These are phyloP conservation scores for Perizoma affinitatum DNA, from an alignment of 2,888 invertebrate genomes.

Conservation along the genomic window DNA sequence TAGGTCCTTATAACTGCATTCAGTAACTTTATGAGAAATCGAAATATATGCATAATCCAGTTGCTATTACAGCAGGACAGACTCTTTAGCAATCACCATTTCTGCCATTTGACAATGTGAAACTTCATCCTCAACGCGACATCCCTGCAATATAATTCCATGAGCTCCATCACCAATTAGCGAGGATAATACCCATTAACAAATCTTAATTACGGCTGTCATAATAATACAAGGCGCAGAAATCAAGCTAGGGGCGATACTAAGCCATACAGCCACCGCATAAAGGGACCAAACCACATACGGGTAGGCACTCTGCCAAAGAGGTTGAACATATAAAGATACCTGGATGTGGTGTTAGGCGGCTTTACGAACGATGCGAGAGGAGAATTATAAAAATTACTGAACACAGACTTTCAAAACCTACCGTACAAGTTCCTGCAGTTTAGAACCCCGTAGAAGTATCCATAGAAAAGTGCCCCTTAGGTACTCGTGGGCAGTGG, in stretches of 20 bases:
- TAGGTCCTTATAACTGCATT: neutral
- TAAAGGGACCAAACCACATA: conserved; percentile 30
- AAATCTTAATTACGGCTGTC: conserved; percentile 30
- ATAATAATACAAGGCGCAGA: conserved; percentile 43
- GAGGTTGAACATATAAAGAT: conserved; percentile 11
- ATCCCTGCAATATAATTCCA: conserved; percentile 7
- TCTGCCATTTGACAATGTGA: no score
- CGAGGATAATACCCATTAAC: conserved; percentile 16
- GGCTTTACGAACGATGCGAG: no score
- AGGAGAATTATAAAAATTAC: no score
- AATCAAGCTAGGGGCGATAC: conserved; percentile 58
- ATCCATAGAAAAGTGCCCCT: no score
- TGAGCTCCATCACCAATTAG: conserved; percentile 16
- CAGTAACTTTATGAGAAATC: neutral
- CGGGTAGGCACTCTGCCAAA: conserved; percentile 44
- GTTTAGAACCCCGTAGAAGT: no score
- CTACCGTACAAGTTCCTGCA: neutral
- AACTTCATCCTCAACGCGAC: neutral
- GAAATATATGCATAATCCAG: neutral
- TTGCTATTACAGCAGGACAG: neutral
- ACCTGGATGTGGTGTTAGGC: no score
- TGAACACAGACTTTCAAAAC: no score
- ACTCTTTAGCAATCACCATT: no score
- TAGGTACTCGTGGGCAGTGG: no score
- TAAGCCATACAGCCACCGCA: conserved; percentile 45